Percentiles rank a stretch among this genome's conserved stretches.
Conservation (phyloP, 2,113 vertebrate species). For the Sinocyclocheilus anophthalmus region DNA sequence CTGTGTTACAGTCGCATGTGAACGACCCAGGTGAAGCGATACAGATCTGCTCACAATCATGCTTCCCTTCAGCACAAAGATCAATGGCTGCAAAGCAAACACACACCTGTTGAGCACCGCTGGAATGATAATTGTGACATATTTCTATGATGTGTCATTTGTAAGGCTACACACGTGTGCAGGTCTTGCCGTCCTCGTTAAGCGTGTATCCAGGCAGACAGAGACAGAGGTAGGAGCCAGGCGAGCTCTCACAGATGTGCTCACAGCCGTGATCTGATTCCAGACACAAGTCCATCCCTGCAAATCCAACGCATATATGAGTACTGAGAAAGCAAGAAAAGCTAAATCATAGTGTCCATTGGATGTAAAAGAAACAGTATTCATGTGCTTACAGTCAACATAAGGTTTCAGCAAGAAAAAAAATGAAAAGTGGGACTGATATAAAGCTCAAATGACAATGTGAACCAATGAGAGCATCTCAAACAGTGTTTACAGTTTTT, state of each 20-base stretch:
- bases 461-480: not conserved
- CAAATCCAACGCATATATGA: conserved; percentile 44
- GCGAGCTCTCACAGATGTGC: conserved; percentile 86
- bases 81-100: conserved; percentile 74
- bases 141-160: not conserved
- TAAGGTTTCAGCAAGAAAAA: not conserved
- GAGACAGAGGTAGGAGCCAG: conserved; percentile 83
- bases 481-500: not conserved
- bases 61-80: conserved; percentile 80
- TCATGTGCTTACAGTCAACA: not conserved
- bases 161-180: conserved; percentile 69
- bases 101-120: conserved; percentile 14
- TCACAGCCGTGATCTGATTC: conserved; percentile 86
- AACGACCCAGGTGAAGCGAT: conserved; percentile 77
- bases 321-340: not conserved
- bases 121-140: not conserved
- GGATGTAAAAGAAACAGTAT: not conserved
- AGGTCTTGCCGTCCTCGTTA: conserved; percentile 83
- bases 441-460: not conserved
- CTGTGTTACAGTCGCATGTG: conserved; percentile 78
- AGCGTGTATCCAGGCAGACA: conserved; percentile 87
- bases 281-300: conserved; percentile 84
- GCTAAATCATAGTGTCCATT: not conserved
- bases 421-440: not conserved
- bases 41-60: conserved; percentile 87